These are phyloP conservation scores for Erebia palarica DNA, from an alignment of 2,888 invertebrate species.

Conservation along the genomic window DNA sequence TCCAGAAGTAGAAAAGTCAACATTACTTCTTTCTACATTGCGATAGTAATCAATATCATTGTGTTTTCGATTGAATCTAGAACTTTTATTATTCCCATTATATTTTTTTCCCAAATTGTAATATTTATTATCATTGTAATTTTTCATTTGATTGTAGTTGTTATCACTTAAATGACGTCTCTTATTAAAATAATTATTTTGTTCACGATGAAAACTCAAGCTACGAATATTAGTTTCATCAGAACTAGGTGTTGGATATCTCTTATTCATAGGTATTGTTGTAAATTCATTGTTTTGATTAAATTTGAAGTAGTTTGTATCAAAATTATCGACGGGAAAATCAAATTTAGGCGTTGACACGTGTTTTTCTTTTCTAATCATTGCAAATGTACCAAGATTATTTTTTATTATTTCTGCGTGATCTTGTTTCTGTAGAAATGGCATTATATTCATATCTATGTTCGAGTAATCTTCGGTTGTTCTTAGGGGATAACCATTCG, in stretches of 20 bases:
- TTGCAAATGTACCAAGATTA: conserved; percentile 45
- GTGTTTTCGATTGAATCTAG: background rate
- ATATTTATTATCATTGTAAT: background rate
- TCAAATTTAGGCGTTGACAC: conserved; percentile 41
- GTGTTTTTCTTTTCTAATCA: conserved; percentile 46
- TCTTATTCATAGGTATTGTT: background rate
- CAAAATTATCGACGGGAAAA: conserved; percentile 1
- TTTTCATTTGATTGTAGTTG: too few species aligned
- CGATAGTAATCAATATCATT: background rate
- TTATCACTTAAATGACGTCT: background rate
- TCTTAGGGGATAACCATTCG: background rate
- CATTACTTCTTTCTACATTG: background rate
- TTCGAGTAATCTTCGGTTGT: background rate
- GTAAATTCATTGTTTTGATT: background rate
- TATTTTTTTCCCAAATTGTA: background rate
- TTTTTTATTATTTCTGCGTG: conserved; percentile 40
- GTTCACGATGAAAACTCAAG: background rate
- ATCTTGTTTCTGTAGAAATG: conserved; percentile 22
- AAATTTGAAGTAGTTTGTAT: background rate
- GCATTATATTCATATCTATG: conserved; percentile 1
- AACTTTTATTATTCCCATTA: background rate
- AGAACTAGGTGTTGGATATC: background rate
- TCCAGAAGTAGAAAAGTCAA: background rate
- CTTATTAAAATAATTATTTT: background rate
- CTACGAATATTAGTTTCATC: background rate